phyloP scores from a whole-genome alignment of 2,113 vertebrate species.

The Callionymus lyra region DNA sequence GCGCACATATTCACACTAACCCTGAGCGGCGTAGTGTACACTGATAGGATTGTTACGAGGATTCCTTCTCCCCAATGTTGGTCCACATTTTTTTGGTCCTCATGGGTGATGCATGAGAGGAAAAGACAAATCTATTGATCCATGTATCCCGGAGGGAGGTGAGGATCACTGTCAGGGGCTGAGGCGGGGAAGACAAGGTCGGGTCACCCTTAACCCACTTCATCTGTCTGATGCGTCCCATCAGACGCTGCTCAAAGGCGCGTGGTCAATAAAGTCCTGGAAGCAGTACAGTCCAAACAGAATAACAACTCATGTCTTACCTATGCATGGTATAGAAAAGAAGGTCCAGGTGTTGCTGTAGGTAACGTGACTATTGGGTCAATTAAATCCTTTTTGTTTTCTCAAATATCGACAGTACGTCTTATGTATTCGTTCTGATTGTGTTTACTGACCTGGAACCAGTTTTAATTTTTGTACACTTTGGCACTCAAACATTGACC shows the following conservation, averaged over 20 bases:
- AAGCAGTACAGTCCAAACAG: constrained; percentile 7
- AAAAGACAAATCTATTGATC: constrained; percentile 51
- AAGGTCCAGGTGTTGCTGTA: too few relatives aligned
- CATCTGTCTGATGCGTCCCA: constrained; percentile 36
- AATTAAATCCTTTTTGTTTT: too few relatives aligned
- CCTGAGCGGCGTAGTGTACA: too few relatives aligned
- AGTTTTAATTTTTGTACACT: too few relatives aligned
- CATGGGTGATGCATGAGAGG: constrained; percentile 34
- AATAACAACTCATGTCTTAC: constrained; percentile 1
- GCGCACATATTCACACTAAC: not conserved
- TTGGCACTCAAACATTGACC: too few relatives aligned
- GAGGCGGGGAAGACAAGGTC: constrained; percentile 56
- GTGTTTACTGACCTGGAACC: too few relatives aligned
- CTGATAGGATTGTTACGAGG: constrained; percentile 16
- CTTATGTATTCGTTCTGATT: not conserved
- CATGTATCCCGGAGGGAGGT: constrained; percentile 19
- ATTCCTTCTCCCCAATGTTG: constrained; percentile 7
- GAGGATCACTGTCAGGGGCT: constrained; percentile 51
- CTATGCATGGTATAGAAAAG: too few relatives aligned
- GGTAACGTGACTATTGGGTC: too few relatives aligned
- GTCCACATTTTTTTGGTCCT: constrained; percentile 22
- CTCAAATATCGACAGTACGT: not conserved
- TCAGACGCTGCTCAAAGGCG: constrained; percentile 31
- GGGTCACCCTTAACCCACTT: constrained; percentile 52
- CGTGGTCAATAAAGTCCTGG: constrained; percentile 34